These are phyloP conservation scores for Polydrusus tereticollis DNA, from an alignment of 2,888 invertebrate species.

Conservation along the genomic window DNA sequence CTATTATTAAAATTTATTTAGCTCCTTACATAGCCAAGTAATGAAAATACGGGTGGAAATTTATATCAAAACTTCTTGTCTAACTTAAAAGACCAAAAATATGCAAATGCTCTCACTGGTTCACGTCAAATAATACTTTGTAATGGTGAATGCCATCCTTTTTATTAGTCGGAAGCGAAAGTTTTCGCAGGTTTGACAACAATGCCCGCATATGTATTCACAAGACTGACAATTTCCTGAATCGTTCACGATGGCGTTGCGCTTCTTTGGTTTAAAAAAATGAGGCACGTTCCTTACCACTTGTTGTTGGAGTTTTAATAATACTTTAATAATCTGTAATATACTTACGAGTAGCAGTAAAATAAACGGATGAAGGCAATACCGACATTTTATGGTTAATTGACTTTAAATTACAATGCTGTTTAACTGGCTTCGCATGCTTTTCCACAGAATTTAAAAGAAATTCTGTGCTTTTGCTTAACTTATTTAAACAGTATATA, in stretches of 20 bases:
- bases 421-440: background rate
- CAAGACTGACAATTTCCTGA: slow-evolving; percentile 2
- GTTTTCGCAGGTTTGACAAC: background rate
- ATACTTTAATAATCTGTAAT: slow-evolving; percentile 5
- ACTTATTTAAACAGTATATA: too few relatives aligned
- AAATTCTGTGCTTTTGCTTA: too few relatives aligned
- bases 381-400: background rate
- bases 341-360: background rate
- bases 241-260: background rate
- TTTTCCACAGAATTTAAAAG: too few relatives aligned
- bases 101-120: too few relatives aligned
- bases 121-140: too few relatives aligned
- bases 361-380: background rate
- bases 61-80: too few relatives aligned
- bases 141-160: too few relatives aligned
- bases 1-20: too few relatives aligned
- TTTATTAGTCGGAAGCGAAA: background rate
- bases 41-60: too few relatives aligned
- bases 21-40: too few relatives aligned
- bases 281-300: background rate
- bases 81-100: too few relatives aligned
- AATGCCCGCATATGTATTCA: background rate
- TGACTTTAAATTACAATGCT: slow-evolving; percentile 1
- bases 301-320: slow-evolving; percentile 10
- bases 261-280: slow-evolving; percentile 6